These are phyloP conservation scores for Lithobates pipiens DNA, from an alignment of 2,797 vertebrate species.

Conservation along the genomic window DNA sequence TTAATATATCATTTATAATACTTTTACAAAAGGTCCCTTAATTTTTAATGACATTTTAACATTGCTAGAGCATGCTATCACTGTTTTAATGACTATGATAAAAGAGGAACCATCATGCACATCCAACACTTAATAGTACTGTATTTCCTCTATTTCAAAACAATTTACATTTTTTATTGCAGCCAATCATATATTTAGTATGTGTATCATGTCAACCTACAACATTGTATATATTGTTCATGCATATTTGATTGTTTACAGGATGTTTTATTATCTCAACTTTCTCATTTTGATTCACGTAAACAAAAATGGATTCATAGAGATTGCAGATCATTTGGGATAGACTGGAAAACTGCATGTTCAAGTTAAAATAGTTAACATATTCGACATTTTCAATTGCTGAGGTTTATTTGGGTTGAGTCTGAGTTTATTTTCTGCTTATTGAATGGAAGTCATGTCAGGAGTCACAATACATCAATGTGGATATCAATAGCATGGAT, in stretches of 20 bases:
- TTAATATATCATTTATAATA: too few relatives aligned
- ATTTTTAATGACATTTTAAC: too few relatives aligned
- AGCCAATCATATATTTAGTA: not conserved
- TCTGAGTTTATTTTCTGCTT: constrained; percentile 5
- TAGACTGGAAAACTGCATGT: not conserved
- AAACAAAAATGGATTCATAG: not conserved
- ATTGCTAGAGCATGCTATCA: not conserved
- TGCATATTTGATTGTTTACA: not conserved
- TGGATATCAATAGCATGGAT: constrained; percentile 29
- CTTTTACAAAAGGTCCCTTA: too few relatives aligned
- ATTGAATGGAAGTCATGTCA: constrained; percentile 30
- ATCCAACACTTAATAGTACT: not conserved
- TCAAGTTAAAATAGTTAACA: not conserved
- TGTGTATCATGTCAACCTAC: not conserved
- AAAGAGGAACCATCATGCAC: not conserved
- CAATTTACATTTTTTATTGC: not conserved
- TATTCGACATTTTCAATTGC: not conserved
- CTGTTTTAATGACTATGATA: not conserved
- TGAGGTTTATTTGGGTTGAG: not conserved
- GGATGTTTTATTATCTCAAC: not conserved
- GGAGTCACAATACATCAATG: constrained; percentile 9
- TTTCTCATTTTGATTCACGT: not conserved
- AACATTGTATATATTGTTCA: not conserved
- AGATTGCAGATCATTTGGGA: not conserved
- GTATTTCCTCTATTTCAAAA: not conserved